Evolutionary conservation across 2,888 invertebrate genomes (phyloP), one percentile per base, ranked within the genome.

Genomic region (Ennomos quercinarius): DNA sequence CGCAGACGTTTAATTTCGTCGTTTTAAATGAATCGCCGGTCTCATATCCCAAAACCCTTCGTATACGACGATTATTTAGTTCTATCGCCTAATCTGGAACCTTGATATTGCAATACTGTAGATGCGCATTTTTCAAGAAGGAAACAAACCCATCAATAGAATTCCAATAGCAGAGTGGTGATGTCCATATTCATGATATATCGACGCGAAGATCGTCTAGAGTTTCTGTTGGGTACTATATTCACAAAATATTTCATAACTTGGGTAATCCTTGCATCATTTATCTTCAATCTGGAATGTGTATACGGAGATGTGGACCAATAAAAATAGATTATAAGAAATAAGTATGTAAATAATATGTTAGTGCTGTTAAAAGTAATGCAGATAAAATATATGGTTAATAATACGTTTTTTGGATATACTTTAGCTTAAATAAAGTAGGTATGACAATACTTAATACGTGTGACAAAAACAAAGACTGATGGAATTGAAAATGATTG

Each of bases 231-330:
- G 61, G 58, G 61, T 80, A 81, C 76, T 91, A 88, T 90, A 88
- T 90, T 89, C 89, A 89, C 89, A 83, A 89, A 83, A 89, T 89
- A 89, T 91, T 88, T 87, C 88, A 90, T 89, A 89, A 83, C 83
- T 73, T 71, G 55, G 55, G 56, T 47, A 61, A 55, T 47, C 47
- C 60, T 55, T 61, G 60, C 67, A 72, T 82, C 84, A 83, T 90
- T 87, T 84, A 85, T 89, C 88, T 87, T 76, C 65, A 61, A 63
- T 70, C 68, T 66, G 63, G 46, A 50, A 62, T 57, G 54, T 62
- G 50, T 54, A 57, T 43, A 35, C 44, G 41, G 44, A 53, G 40
- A 56, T 17, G 17, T 17, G 17, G 17, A 17, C 3, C 17, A 17
- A 17, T 52, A 55, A 56, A 52, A 60, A 55, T 60, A 55, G 44